These are phyloP conservation scores for Trematomus bernacchii DNA, from an alignment of 2,797 vertebrate genomes.

Conservation along the genomic window DNA sequence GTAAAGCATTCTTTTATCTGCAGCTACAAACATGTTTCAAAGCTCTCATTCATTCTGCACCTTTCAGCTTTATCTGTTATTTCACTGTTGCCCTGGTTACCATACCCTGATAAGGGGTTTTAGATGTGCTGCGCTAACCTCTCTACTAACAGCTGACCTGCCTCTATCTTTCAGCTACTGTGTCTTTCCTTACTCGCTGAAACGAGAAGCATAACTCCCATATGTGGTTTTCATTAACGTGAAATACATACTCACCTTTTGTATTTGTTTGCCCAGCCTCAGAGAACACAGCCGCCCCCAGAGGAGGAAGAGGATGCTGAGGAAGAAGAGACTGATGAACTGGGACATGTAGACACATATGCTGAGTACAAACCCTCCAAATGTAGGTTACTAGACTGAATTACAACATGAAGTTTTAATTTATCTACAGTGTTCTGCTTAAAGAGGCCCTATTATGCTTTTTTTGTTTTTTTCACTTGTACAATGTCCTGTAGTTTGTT, in stretches of 20 bases:
- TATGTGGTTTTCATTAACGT: not conserved
- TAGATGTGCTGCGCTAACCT: constrained; percentile 5
- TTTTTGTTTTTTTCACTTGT: too few species aligned
- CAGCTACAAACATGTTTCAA: constrained; percentile 12
- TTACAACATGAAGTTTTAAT: constrained; percentile 19
- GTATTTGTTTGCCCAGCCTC: constrained; percentile 62
- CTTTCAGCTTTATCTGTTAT: not conserved
- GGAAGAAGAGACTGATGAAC: constrained; percentile 93
- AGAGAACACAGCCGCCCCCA: constrained; percentile 69
- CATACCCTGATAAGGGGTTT: not conserved
- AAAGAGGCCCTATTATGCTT: too few species aligned
- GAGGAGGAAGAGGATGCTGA: constrained; percentile 95
- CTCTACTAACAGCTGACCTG: constrained; percentile 28
- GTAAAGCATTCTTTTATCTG: constrained; percentile 1
- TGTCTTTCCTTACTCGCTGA: constrained; percentile 23
- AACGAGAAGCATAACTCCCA: constrained; percentile 14
- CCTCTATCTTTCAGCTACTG: constrained; percentile 17
- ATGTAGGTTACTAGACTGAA: constrained; percentile 83
- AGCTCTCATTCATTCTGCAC: constrained; percentile 13
- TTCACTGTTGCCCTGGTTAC: not conserved
- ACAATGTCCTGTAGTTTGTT: too few species aligned
- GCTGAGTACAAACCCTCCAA: constrained; percentile 96
- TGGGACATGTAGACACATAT: constrained; percentile 96
- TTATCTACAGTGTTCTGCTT: not conserved
- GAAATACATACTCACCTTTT: constrained; percentile 14